Evolutionary conservation across 2,888 invertebrate species (phyloP), one percentile per base, ranked within the genome.

Genomic region (Watsonalla cultraria): DNA sequence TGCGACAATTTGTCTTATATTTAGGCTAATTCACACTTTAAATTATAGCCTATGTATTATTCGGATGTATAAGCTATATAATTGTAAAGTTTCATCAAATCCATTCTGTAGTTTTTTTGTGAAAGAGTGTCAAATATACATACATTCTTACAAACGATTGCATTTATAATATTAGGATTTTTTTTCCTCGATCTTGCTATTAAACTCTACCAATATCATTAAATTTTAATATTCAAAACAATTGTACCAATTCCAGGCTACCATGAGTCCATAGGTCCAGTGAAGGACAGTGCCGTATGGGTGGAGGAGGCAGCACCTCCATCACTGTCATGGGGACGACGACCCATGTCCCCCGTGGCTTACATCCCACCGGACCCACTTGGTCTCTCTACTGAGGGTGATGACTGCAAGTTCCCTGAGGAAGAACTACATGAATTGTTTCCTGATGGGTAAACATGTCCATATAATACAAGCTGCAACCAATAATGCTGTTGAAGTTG

Each of bases 241-340:
- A 53, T n/a, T n/a, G n/a, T n/a, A n/a, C 34, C 15, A 13, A n/a
- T 68, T 68, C 15, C 85, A 90, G 96, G 96, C 0, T 96, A 96
- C 74, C 94, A 96, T 83, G 96, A 97, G 81, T 94, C 97, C 8
- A 95, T 97, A 72, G 97, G 97, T 0, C 98, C 99, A 0, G 94
- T 98, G 65, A 99, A 99, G 80, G 99, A 99, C 80, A 98, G 98
- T 66, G 98, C 99, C 6, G 98, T 99, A 5, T 99, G 99, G 99
- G 97, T 99, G 0, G 99, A 99, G 82, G 99, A 99, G 86, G 95
- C 97, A 0, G 96, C 96, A 0, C 93, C 96, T 0, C 95, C 95
- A 56, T 93, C 94, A 24, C 87, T 95, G 53, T 94, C 95, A 9
- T 96, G 97, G 94, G 96, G 97, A 2, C 92, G 97, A 14, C 92